phyloP scores from a whole-genome alignment of 2,113 vertebrate species.

The Paracanthobrama guichenoti region DNA sequence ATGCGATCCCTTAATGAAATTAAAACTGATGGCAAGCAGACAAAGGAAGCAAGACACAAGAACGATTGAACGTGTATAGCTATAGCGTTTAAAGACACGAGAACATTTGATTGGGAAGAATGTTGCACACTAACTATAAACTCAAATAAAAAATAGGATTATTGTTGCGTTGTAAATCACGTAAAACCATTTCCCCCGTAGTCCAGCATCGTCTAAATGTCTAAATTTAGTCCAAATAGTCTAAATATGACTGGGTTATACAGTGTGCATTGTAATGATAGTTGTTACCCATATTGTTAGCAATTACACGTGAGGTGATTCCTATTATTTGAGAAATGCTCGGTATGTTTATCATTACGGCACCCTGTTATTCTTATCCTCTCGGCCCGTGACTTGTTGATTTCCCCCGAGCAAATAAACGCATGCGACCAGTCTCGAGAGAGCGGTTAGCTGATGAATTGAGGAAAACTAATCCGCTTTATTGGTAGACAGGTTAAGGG shows the following conservation, averaged over 20 bases:
- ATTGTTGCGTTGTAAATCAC: neutral
- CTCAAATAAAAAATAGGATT: neutral
- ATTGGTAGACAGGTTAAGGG: constrained; percentile 98
- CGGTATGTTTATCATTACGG: constrained; percentile 69
- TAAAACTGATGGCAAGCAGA: constrained; percentile 82
- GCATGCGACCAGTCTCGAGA: constrained; percentile 80
- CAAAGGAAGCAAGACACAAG: constrained; percentile 49
- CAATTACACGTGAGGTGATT: constrained; percentile 46
- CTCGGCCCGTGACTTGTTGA: constrained; percentile 90
- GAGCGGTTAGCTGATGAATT: constrained; percentile 92
- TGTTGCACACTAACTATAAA: neutral
- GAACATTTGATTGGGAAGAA: neutral
- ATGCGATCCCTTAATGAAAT: constrained; percentile 98
- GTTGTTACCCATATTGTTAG: neutral
- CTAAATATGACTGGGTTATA: neutral
- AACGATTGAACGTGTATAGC: neutral
- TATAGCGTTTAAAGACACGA: neutral
- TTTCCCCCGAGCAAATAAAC: constrained; percentile 94
- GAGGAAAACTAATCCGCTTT: constrained; percentile 98
- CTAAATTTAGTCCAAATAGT: too few relatives aligned
- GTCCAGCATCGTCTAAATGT: neutral
- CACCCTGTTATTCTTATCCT: constrained; percentile 71
- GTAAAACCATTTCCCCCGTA: neutral
- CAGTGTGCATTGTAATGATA: neutral
- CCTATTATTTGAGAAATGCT: constrained; percentile 74